Conservation (phyloP, 2,797 vertebrate species). For the Threskiornis aethiopicus region DNA sequence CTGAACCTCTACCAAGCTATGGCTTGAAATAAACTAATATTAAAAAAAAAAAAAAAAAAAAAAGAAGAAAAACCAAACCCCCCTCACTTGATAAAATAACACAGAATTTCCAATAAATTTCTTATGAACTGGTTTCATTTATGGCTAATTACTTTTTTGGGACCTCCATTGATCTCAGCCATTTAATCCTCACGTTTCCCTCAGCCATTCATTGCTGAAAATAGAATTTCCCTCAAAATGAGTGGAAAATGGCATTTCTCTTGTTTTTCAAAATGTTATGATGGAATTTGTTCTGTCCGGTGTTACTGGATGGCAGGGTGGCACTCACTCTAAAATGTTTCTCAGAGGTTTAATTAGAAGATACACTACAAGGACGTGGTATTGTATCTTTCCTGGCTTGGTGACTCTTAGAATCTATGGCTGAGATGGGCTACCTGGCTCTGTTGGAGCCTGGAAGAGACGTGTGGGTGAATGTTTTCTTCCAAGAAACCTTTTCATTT, state of each 20-base stretch:
- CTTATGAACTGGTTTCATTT: not conserved
- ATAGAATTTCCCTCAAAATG: not conserved
- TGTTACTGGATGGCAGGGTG: no score
- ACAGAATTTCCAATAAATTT: not conserved
- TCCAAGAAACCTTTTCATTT: not conserved
- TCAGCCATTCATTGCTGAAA: not conserved
- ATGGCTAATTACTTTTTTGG: not conserved
- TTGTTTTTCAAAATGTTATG: not conserved
- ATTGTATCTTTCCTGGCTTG: not conserved
- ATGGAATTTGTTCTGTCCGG: not conserved
- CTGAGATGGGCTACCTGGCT: not conserved
- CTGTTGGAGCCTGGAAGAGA: not conserved
- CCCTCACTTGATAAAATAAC: not conserved
- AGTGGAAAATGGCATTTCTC: not conserved
- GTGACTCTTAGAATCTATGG: no score
- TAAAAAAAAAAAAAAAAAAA: no score
- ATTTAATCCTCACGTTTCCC: not conserved
- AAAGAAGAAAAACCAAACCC: fast-evolving
- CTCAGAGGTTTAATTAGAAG: not conserved
- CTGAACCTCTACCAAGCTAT: not conserved
- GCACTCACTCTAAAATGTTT: not conserved
- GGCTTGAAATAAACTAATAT: not conserved
- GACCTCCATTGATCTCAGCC: not conserved
- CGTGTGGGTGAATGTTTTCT: not conserved
- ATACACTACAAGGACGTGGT: no score